Evolutionary conservation across 2,113 vertebrate genomes (phyloP), one percentile per base, ranked within the genome.

Genomic region (Notothenia coriiceps): DNA sequence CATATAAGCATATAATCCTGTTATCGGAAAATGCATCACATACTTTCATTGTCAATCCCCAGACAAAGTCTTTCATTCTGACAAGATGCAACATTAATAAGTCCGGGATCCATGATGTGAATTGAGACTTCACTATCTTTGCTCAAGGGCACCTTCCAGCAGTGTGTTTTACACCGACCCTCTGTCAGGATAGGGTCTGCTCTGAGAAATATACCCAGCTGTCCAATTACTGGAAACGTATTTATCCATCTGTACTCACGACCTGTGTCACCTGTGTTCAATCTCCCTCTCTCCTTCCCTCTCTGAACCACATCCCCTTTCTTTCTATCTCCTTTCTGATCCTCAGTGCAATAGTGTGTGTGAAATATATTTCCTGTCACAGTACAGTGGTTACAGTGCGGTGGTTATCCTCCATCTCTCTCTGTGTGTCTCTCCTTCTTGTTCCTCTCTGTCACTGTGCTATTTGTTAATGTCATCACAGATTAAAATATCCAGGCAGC

Each of bases 391-490:
- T 60, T 69, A 29, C 54, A 44, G 13, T 78, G 6, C 25, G 2
- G 51, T 33, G 55, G 25, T 50, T 12, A 10, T 49, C 29, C 20
- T 66, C 29, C 25, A n/a, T 20, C 14, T n/a, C 22, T 5, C 14
- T 14, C 33, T 25, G 6, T 8, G 22, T 35, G 57, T 74, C 70
- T 66, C 52, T 54, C n/a, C 9, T 44, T 35, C 35, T 29, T 11
- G 10, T 59, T 66, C 71, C 22, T 29, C 67, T 72, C 72, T 59
- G 78, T 66, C 72, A 52, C 10, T 15, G 15, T 14, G 15, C 22
- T 74, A 60, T 83, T 74, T 71, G 70, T 51, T 69, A 65, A 72
- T 61, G 65, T 80, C 75, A 79, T 50, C 52, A 33, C 71, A 77
- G 51, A 84, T 87, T 82, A 77, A 83, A 79, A 81, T 35, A 76